Evolutionary conservation across 1,140 invertebrate species (phyloP), one percentile per base, ranked within the genome.

Genomic region (Scylla paramamosain): DNA sequence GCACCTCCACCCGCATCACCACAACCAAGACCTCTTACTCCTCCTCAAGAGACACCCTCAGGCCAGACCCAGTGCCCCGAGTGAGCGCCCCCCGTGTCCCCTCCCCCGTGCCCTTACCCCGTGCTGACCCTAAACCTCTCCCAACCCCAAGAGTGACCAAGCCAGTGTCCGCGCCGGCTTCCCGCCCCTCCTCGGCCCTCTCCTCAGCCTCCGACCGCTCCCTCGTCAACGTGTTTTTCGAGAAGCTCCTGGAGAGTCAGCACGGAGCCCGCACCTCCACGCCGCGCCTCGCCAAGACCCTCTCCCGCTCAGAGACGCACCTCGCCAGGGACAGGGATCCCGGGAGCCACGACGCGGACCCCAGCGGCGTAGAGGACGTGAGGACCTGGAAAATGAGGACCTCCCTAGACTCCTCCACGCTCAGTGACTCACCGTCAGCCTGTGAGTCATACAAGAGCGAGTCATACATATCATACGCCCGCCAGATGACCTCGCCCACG

Each of bases 241-340:
- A 95, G 84, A 95, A 95, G 84, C 91, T 95, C 0, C 83, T 95
- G 32, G 91, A 95, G 29, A 93, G 31, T 16, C 94, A 95, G 28
- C 52, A 20, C 4, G 31, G 48, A 12, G n/a, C 25, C 14, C 14
- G 39, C 12, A 83, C 90, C 28, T 31, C 86, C 10, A 29, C 32
- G 16, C 39, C 28, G 48, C 87, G 91, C 25, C 25, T 92, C 48
- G 67, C 91, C 25, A 45, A 25, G 20, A 82, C 94, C 4, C 29
- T 93, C 45, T 88, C 92, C 4, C 46, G 46, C 29, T 93, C 92
- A 0, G 92, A 88, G 32, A 86, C 20, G 7, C 82, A 93, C 52
- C 83, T 93, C 28, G 8, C 31, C 29, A 77, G 10, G 1, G 7
- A 31, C 31, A 32, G 59, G n/a, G 29, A 77, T 52, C 25, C 20